A percentile compares a stretch with the other conserved stretches of the same genome.
phyloP scores from a whole-genome alignment of 2,113 vertebrate genomes.

The Lampris incognitus region DNA sequence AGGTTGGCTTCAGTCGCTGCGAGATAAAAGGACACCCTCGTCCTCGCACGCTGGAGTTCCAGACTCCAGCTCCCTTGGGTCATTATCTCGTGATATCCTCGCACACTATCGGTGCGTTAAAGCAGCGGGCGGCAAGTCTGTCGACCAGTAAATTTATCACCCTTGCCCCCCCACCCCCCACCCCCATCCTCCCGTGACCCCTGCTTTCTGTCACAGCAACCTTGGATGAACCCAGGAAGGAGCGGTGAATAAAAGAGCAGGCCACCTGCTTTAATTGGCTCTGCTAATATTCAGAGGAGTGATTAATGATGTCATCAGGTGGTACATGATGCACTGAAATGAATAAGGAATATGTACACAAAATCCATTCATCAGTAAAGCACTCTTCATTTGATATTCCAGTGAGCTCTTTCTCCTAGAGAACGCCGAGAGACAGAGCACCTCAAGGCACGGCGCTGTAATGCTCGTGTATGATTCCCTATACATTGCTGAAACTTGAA shows the following conservation, averaged over 20 bases:
- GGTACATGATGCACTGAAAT: slow-evolving; percentile 53
- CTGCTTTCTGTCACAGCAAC: slow-evolving; percentile 37
- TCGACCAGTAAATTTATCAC: slow-evolving; percentile 70
- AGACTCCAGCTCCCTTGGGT: slow-evolving; percentile 34
- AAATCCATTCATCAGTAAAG: slow-evolving; percentile 52
- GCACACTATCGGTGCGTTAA: slow-evolving; percentile 6
- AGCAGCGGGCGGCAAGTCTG: slow-evolving; percentile 24
- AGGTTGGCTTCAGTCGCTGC: slow-evolving; percentile 1
- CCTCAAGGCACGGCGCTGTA: neutral
- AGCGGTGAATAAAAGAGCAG: slow-evolving; percentile 54
- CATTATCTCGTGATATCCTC: slow-evolving; percentile 13
- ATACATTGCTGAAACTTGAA: no score
- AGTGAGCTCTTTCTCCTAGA: slow-evolving; percentile 33
- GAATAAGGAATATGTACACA: slow-evolving; percentile 53
- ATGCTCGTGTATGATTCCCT: slow-evolving; percentile 17
- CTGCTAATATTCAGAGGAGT: slow-evolving; percentile 61
- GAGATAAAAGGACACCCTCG: slow-evolving; percentile 5
- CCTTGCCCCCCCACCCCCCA: neutral
- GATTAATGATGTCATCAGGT: slow-evolving; percentile 77
- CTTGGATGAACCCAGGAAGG: slow-evolving; percentile 39
- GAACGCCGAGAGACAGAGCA: neutral
- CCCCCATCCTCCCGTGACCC: slow-evolving; percentile 53
- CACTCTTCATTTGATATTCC: slow-evolving; percentile 44
- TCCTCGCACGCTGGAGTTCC: slow-evolving; percentile 22
- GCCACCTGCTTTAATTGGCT: slow-evolving; percentile 70